Base-by-base conservation (phyloP, 2,113 vertebrate species). In the Cheilinus undulatus region DNA sequence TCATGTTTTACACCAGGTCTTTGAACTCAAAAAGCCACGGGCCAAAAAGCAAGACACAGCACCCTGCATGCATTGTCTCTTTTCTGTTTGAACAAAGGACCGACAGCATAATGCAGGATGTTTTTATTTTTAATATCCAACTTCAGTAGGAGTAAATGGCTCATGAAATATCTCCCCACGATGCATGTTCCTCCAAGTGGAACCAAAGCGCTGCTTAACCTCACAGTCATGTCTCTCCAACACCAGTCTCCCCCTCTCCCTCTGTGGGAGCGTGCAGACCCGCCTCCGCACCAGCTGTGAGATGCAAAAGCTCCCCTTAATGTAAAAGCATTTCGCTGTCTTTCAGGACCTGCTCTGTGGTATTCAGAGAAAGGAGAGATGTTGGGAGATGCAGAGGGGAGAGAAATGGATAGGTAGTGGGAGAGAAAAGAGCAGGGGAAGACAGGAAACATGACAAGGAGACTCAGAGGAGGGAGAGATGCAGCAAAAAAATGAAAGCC, bases 321-420 rank as follows among this genome's bases (percentile, higher is more conserved):
- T 82, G 82, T 90, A 91, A 92, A 92, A 89, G 90, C 87, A 76
- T 92, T 93, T 88, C 19, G 42, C 83, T 92, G 87, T 91, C 82
- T 89, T 82, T 77, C 73, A 90, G 80, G 80, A 64, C 62, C 59
- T 43, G 54, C 68, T 80, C 70, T 78, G 20, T 43, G 63, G 76
- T 60, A 19, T 59, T 69, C 78, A 32, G 67, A 58, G 68, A 78
- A 72, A 72, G 45, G 60, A 69, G 24, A 34, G 23, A 84, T 60
- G 72, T 56, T 19, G 22, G 66, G 56, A 77, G 64, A 74, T 76
- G 43, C 15, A 0, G 58, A 36, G 76, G 72, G 56, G n/a, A 46
- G 58, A 67, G 61, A 42, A 56, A 38, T 78, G 66, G 71, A 74
- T 60, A 69, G 73, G 22, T 57, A 36, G 67, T 3, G 23, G 40